These are phyloP conservation scores for Corythornis madagascariensis DNA, from an alignment of 2,113 vertebrate species.

Conservation along the genomic window DNA sequence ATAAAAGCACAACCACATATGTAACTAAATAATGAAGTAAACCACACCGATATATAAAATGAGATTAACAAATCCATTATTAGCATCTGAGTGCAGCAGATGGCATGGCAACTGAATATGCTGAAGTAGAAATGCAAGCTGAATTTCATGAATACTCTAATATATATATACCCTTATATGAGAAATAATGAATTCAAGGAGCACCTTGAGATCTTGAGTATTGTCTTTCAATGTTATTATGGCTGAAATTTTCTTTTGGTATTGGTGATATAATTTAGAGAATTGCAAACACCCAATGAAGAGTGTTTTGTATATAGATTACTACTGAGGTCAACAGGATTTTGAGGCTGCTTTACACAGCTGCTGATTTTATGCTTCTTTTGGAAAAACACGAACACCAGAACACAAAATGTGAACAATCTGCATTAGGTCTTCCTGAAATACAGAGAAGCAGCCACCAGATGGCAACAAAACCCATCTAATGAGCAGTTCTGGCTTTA, in stretches of 20 bases:
- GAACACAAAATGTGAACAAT: background rate
- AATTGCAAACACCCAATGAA: accelerated
- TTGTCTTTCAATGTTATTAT: background rate
- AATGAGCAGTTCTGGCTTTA: background rate
- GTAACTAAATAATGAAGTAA: background rate
- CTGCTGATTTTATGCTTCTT: background rate
- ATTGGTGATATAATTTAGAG: background rate
- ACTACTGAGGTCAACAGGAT: background rate
- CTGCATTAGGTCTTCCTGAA: background rate
- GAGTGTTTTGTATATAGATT: background rate
- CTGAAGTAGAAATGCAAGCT: background rate
- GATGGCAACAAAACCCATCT: slow-evolving; percentile 59
- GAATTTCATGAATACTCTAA: background rate
- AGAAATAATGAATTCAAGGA: background rate
- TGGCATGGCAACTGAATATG: background rate
- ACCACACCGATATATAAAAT: background rate
- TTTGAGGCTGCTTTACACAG: background rate
- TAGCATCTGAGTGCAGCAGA: background rate
- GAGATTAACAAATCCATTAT: background rate
- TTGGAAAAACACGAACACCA: no score
- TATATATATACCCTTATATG: accelerated
- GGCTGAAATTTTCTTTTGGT: background rate
- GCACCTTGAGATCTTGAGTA: background rate
- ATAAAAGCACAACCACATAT: background rate
- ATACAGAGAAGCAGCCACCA: background rate